A percentile compares a stretch with the other conserved stretches of the same genome.
phyloP scores from a whole-genome alignment of 2,888 invertebrate genomes.

The Epistrophe grossulariae region DNA sequence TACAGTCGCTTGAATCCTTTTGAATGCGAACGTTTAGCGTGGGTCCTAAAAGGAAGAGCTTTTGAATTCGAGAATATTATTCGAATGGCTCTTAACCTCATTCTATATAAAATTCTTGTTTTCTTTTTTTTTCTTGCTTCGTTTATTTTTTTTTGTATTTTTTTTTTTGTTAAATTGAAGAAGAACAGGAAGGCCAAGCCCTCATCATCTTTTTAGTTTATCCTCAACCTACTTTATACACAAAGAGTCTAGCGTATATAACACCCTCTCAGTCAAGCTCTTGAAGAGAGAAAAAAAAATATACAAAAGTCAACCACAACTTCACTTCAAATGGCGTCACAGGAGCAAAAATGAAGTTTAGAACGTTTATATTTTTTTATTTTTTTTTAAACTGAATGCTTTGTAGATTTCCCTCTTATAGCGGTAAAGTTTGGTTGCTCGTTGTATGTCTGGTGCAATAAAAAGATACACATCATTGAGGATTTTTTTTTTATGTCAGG shows the following conservation, averaged over 20 bases:
- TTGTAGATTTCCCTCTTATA: conserved; percentile 35
- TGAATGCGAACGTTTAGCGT: conserved; percentile 49
- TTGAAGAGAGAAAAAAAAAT: conserved; percentile 28
- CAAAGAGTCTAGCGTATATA: conserved; percentile 10
- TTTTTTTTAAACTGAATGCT: not conserved
- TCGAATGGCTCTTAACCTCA: conserved; percentile 74
- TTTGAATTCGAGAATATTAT: conserved; percentile 68
- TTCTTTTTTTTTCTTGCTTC: not conserved
- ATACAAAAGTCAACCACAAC: conserved; percentile 58
- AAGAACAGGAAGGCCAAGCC: conserved; percentile 42
- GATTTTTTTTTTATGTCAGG: conserved; percentile 44
- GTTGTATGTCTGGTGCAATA: conserved; percentile 66
- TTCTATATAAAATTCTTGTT: conserved; percentile 31
- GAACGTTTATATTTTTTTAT: conserved; percentile 1
- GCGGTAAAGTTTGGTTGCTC: conserved; percentile 40
- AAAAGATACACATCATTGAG: conserved; percentile 67
- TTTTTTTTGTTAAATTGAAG: conserved; percentile 26
- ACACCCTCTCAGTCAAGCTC: conserved; percentile 35
- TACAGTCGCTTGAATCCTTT: conserved; percentile 62
- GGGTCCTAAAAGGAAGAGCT: conserved; percentile 45
- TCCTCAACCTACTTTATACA: conserved; percentile 39
- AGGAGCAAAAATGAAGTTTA: conserved; percentile 22
- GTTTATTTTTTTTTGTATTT: conserved; percentile 4
- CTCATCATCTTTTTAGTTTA: conserved; percentile 44
- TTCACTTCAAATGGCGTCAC: conserved; percentile 23